Evolutionary conservation across 2,888 invertebrate species (phyloP), one percentile per base, ranked within the genome.

Genomic region (Papilio gigon): DNA sequence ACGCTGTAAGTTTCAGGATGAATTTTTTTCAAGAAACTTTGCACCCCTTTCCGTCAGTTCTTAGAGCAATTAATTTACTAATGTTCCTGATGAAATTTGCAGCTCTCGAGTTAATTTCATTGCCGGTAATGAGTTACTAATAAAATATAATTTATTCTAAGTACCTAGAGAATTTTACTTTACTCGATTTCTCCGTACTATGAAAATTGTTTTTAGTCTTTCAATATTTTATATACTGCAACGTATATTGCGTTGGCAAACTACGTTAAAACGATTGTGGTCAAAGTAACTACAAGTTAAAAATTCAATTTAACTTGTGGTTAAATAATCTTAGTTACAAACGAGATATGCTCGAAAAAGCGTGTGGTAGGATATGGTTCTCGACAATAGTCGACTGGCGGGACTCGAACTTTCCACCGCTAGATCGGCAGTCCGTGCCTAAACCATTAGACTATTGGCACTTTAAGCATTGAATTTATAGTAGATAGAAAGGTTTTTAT

Each of bases 181-280:
- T 14, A n/a, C 14, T 25, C 1, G 14, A 14, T 50, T 50, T 50
- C 27, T 25, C 8, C 22, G n/a, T 30, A 53, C n/a, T 53, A n/a
- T 53, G 53, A 47, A 50, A 35, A 12, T 8, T 12, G 12, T n/a
- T 50, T 50, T 50, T 50, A 50, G 14, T 50, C 11, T 27, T 8
- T 27, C n/a, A 53, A 30, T 53, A 53, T 53, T 53, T 53, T n/a
- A 53, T n/a, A 27, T n/a, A 53, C 53, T 30, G 27, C 30, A 22
- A 20, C 42, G 22, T 22, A 22, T 11, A 44, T 20, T 25, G 27
- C 25, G 50, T 50, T n/a, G n/a, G 4, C 2, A 53, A 17, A 56
- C 30, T 56, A 11, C 4, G 30, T 17, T 11, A 56, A 56, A 56
- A 30, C 4, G 9, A 56, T 56, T 56, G 30, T 5, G 17, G 17